A percentile compares a stretch with the other conserved stretches of the same genome.
Conservation (phyloP, 2,888 invertebrate species). For the Eupithecia subfuscata region DNA sequence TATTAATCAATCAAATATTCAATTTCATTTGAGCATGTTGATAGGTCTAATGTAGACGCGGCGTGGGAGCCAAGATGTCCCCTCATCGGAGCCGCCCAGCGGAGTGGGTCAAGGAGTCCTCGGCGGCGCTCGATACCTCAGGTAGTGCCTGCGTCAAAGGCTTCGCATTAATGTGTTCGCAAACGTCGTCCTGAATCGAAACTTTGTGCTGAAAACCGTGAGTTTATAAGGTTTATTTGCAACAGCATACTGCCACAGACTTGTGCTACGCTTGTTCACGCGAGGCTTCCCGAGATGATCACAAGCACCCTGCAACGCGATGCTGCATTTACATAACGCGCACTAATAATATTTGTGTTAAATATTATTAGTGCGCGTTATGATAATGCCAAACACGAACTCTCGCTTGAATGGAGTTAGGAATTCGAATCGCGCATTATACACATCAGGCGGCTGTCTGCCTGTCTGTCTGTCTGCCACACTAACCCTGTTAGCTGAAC, state of each 20-base stretch:
- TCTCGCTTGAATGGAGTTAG: constrained; percentile 45
- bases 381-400: constrained; percentile 27
- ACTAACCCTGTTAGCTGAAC: constrained; percentile 57
- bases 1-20: too few relatives aligned
- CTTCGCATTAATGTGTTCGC: neutral
- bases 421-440: constrained; percentile 64
- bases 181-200: neutral
- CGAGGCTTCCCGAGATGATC: neutral
- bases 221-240: neutral
- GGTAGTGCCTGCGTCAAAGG: constrained; percentile 5
- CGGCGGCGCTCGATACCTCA: constrained; percentile 28
- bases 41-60: neutral
- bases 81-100: constrained; percentile 18
- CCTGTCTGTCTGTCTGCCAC: constrained; percentile 53
- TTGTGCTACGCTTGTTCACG: neutral
- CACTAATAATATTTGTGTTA: too few relatives aligned
- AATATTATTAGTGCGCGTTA: constrained; percentile 26
- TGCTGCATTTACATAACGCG: neutral
- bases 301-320: constrained; percentile 7
- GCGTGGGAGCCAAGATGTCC: constrained; percentile 3
- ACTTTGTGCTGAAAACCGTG: neutral
- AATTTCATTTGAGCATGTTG: neutral
- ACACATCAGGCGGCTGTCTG: constrained; percentile 53
- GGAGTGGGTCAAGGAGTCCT: constrained; percentile 32
- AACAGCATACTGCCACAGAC: neutral